Conservation (phyloP, 2,113 vertebrate genomes). For the Ariopsis seemanni region DNA sequence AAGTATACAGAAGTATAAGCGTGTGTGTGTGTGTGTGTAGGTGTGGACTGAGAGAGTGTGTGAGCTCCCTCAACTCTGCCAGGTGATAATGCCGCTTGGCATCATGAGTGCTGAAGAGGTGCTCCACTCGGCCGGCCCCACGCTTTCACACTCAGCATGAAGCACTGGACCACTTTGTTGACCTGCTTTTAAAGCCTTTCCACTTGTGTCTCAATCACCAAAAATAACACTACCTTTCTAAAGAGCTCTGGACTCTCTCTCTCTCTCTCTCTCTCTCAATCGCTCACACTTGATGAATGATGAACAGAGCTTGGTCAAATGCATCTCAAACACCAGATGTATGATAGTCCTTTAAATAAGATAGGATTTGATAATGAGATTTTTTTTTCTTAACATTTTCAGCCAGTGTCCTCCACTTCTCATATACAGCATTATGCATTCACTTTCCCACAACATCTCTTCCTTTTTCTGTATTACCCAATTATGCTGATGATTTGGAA, state of each 20-base stretch:
- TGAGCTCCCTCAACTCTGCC: constrained; percentile 33
- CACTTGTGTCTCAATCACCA: constrained; percentile 76
- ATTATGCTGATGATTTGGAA: neutral
- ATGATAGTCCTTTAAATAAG: constrained; percentile 13
- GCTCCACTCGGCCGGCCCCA: constrained; percentile 56
- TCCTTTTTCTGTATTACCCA: neutral
- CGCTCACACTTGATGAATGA: constrained; percentile 3
- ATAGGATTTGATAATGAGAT: constrained; percentile 18
- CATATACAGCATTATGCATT: neutral
- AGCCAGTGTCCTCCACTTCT: neutral
- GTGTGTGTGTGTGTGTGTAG: constrained; percentile 28
- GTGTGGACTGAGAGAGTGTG: constrained; percentile 46
- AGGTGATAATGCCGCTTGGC: constrained; percentile 55
- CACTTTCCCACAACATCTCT: neutral
- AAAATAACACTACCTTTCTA: constrained; percentile 75
- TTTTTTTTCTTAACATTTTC: constrained; percentile 13
- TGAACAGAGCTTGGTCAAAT: constrained; percentile 24
- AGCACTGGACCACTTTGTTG: constrained; percentile 70
- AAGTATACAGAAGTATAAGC: constrained; percentile 37
- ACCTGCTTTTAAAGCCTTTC: constrained; percentile 70
- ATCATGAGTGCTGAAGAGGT: constrained; percentile 59
- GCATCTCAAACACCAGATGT: constrained; percentile 16
- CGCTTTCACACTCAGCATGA: constrained; percentile 67
- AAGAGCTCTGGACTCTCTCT: constrained; percentile 63
- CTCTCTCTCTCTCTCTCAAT: constrained; percentile 25